These are phyloP conservation scores for Zophobas morio DNA, from an alignment of 1,140 invertebrate species.

Conservation along the genomic window DNA sequence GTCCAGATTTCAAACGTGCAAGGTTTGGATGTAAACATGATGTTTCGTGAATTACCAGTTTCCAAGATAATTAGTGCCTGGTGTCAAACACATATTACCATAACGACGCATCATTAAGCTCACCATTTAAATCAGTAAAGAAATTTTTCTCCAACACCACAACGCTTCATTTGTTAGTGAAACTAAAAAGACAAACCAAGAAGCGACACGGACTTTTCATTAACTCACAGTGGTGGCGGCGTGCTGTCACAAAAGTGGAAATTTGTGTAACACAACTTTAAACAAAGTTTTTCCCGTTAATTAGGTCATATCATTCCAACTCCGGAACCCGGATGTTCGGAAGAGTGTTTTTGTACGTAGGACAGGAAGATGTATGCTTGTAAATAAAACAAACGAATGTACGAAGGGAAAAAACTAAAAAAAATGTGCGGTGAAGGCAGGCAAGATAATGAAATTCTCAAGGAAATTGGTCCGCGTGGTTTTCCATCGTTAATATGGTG, in stretches of 20 bases:
- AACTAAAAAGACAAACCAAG: no score
- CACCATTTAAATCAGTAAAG: no score
- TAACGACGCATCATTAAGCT: no score
- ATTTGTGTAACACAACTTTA: neutral
- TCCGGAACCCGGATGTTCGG: neutral
- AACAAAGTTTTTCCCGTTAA: conserved; percentile 7
- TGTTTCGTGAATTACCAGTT: conserved; percentile 5
- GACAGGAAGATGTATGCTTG: conserved; percentile 35
- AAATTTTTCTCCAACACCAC: no score
- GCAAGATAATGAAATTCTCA: conserved; percentile 39
- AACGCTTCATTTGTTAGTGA: no score
- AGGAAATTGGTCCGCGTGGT: conserved; percentile 34
- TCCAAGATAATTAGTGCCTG: neutral
- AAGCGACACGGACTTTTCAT: no score
- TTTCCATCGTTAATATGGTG: conserved; percentile 42
- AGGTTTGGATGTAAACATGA: conserved; percentile 14
- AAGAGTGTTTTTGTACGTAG: conserved; percentile 17
- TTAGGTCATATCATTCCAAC: conserved; percentile 26
- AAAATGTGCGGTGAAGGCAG: conserved; percentile 14
- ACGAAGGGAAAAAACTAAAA: conserved; percentile 17
- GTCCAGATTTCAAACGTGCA: conserved; percentile 22
- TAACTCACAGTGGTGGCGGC: no score
- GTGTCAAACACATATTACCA: no score
- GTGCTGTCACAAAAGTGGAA: conserved; percentile 1
- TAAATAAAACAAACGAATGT: conserved; percentile 37